Percentiles rank a stretch among this genome's conserved stretches.
Conservation (phyloP, 2,797 vertebrate genomes). For the Mus minutoides region DNA sequence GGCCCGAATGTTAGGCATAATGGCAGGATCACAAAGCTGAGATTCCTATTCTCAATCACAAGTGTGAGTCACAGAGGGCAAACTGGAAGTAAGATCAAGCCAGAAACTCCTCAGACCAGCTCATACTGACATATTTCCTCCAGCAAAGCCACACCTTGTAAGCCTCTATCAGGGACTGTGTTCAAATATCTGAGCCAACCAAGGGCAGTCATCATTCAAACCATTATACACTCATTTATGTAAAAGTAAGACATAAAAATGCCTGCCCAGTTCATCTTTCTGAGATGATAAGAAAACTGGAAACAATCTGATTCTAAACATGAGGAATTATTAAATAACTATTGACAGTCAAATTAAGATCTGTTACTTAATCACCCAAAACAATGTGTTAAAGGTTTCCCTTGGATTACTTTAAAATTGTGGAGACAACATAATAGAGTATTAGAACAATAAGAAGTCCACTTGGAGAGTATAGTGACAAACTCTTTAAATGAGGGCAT, state of each 20-base stretch:
- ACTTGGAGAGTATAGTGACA: not conserved
- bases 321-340: not conserved
- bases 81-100: not conserved
- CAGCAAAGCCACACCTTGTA: not conserved
- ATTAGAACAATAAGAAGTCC: not conserved
- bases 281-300: slow-evolving; percentile 8
- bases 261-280: not conserved
- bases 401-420: slow-evolving; percentile 15
- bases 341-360: not conserved
- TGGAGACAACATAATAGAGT: not conserved
- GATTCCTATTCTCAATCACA: too few relatives aligned
- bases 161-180: not conserved
- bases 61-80: not conserved
- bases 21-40: not conserved
- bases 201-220: not conserved
- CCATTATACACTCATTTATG: not conserved
- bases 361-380: slow-evolving; percentile 29
- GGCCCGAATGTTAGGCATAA: not conserved
- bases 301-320: not conserved
- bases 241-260: slow-evolving; percentile 26
- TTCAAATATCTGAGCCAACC: not conserved
- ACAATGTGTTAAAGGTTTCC: slow-evolving; percentile 7
- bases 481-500: not conserved
- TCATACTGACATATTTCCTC: not conserved
- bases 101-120: not conserved